Evolutionary conservation across 2,888 invertebrate species (phyloP).

Genomic region (Acanthacorydalis orientalis): DNA sequence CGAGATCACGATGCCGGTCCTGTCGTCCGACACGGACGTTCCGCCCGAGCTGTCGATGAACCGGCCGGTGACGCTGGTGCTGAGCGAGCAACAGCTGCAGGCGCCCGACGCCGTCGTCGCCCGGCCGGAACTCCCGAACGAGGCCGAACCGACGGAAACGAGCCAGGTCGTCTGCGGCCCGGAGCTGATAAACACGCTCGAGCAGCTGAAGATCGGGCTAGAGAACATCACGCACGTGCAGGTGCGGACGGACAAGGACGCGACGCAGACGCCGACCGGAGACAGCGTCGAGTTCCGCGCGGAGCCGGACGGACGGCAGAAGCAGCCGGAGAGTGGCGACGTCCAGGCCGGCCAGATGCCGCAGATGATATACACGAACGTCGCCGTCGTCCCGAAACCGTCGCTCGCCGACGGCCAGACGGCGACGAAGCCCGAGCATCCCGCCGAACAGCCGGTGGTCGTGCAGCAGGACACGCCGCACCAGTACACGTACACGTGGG

Average conservation of each 20-base stretch:
- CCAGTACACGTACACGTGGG: constrained; percentile 10
- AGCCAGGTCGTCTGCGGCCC: constrained; percentile 25
- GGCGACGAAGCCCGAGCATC: constrained; percentile 6
- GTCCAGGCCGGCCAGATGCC: too few relatives aligned
- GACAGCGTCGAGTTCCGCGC: constrained; percentile 1
- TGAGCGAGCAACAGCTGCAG: constrained; percentile 10
- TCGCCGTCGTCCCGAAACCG: constrained; percentile 9
- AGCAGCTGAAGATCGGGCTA: constrained; percentile 37
- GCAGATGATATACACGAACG: constrained; percentile 14
- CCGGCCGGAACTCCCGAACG: constrained; percentile 12
- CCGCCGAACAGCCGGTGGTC: constrained; percentile 10
- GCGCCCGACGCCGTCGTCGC: constrained; percentile 12
- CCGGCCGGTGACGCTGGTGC: constrained; percentile 17
- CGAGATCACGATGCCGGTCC: neutral
- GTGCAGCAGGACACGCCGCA: constrained; percentile 14
- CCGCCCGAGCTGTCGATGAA: constrained; percentile 14
- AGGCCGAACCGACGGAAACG: constrained; percentile 1
- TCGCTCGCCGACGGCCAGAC: neutral
- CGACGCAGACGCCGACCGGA: constrained; percentile 8
- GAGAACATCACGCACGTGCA: constrained; percentile 38
- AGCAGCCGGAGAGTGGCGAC: constrained; percentile 8
- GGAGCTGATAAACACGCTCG: constrained; percentile 33
- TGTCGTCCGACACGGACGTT: constrained; percentile 5
- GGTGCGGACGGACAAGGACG: constrained; percentile 20
- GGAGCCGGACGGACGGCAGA: constrained; percentile 10